These are phyloP conservation scores for Bubo scandiacus DNA, from an alignment of 2,113 vertebrate species.

Conservation along the genomic window DNA sequence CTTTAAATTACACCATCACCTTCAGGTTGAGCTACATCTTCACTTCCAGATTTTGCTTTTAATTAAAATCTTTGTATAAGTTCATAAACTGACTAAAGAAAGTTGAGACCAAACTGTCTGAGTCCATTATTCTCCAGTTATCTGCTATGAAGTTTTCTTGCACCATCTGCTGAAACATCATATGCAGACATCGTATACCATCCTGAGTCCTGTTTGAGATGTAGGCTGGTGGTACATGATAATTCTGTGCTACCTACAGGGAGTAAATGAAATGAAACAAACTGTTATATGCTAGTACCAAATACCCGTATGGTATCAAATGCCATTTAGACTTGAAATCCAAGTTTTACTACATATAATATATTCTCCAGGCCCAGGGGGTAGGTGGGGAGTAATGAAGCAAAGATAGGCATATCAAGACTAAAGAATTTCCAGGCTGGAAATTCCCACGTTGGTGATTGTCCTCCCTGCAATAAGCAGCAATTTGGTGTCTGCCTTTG, in stretches of 20 bases:
- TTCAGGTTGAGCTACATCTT: not conserved
- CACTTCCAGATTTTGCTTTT: not conserved
- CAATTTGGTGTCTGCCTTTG: not conserved
- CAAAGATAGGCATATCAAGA: not conserved
- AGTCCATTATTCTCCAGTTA: not conserved
- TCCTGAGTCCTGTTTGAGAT: not conserved
- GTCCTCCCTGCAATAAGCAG: not conserved
- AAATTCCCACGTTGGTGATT: not conserved
- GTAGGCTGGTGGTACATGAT: not conserved
- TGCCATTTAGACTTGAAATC: not conserved
- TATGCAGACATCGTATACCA: rapidly evolving
- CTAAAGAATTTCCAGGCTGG: not conserved
- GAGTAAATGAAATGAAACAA: not conserved
- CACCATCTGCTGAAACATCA: not conserved
- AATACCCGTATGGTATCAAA: not conserved
- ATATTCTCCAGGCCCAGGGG: not conserved
- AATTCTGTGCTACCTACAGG: not conserved
- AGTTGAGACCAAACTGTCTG: not conserved
- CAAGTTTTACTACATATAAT: not conserved
- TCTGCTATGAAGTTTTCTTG: not conserved
- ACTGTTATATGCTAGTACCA: not conserved
- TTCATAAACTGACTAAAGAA: not conserved
- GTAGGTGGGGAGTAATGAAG: not conserved
- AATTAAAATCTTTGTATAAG: not conserved
- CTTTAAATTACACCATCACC: not conserved